Evolutionary conservation across 2,113 vertebrate genomes (phyloP), one percentile per base, ranked within the genome.

Genomic region (Nannobrachium achirus): DNA sequence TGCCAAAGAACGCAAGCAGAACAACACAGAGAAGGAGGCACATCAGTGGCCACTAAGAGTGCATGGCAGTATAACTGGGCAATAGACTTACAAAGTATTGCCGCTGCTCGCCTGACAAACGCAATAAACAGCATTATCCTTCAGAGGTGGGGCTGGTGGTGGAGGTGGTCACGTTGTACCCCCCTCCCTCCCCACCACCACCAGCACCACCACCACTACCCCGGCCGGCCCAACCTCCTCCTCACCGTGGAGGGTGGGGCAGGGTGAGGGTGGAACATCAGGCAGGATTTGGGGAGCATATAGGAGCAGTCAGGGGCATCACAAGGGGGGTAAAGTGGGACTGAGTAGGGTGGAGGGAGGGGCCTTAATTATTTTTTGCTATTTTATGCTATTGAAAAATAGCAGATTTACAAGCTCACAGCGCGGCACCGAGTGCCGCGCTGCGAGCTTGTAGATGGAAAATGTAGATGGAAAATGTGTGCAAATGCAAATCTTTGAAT

Each of bases 21-120:
- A 89, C 86, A 78, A 75, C 78, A 82, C 78, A 75, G 83, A 84
- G 83, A 84, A 75, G n/a, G 83, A 88, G 82, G 76, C 78, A 84
- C 89, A 87, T 89, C 87, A 89, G 83, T 75, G 80, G 75, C 75
- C 70, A 84, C 88, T 91, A 89, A 83, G 85, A 88, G 88, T 90
- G 81, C 83, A 80, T 75, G 69, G 79, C 84, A 83, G 83, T 91
- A 33, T 33, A 90, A 91, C 84, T 88, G 88, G 88, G 75, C 89
- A 88, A 91, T 89, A 88, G 89, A 89, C 90, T 90, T 90, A 89
- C 89, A 90, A 91, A 89, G 89, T 85, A 88, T 90, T 84, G 86
- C 84, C 68, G 84, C 71, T 4, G 72, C 85, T 81, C 78, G 76
- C 85, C 90, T 93, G 92, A 91, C 92, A 92, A 88, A 91, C 85